Conservation (phyloP, 1,140 invertebrate genomes). For the Aphelenchoides avenae region DNA sequence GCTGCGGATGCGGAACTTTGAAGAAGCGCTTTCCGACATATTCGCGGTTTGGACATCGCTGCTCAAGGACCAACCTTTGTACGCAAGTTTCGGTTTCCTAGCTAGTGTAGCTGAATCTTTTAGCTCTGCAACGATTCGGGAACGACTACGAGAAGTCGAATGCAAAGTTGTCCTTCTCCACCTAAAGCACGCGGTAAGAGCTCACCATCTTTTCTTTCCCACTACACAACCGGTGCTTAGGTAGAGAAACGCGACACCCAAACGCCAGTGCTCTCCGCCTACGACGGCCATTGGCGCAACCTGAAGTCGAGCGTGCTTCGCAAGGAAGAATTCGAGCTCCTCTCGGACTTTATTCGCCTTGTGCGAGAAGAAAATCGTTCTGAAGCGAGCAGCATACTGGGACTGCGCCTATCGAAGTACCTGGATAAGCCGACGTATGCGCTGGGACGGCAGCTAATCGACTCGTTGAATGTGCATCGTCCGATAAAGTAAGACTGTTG, state of each 20-base stretch:
- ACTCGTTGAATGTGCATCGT: slow-evolving; percentile 1
- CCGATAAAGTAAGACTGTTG: neutral
- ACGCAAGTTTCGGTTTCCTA: slow-evolving; percentile 3
- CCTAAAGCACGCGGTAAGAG: slow-evolving; percentile 6
- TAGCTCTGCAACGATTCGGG: slow-evolving; percentile 11
- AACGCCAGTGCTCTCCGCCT: neutral
- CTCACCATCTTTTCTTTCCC: slow-evolving; percentile 1
- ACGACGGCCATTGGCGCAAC: slow-evolving; percentile 4
- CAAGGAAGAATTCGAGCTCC: slow-evolving; percentile 7
- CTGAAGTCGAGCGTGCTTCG: slow-evolving; percentile 5
- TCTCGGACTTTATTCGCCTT: slow-evolving; percentile 6
- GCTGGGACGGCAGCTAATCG: neutral
- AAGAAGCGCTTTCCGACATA: slow-evolving; percentile 4
- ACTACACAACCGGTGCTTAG: neutral
- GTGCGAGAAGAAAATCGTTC: slow-evolving; percentile 1
- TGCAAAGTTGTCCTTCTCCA: slow-evolving; percentile 16
- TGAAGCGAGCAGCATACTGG: slow-evolving; percentile 4
- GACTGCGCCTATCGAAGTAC: neutral
- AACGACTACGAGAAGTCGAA: slow-evolving; percentile 7
- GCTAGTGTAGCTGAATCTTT: slow-evolving; percentile 8
- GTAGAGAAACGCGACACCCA: neutral
- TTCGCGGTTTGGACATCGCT: slow-evolving; percentile 7
- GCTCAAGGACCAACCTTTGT: slow-evolving; percentile 13
- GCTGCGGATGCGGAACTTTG: neutral
- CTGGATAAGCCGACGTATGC: neutral